Evolutionary conservation across 2,113 vertebrate genomes (phyloP).

Genomic region (Diadophis punctatus): DNA sequence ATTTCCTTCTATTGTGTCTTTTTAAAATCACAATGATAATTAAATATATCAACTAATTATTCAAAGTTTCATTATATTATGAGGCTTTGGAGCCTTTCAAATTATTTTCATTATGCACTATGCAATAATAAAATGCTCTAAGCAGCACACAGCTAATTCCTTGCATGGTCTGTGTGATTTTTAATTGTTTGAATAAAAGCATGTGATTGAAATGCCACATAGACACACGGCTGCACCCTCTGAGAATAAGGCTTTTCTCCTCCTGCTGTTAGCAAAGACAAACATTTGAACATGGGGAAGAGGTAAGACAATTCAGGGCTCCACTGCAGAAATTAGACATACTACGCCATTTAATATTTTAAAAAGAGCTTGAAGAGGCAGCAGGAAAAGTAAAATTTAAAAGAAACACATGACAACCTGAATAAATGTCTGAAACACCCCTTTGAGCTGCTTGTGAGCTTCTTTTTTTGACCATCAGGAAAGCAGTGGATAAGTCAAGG

Average conservation of each 20-base stretch:
- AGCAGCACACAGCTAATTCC: conserved; percentile 45
- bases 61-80: conserved; percentile 43
- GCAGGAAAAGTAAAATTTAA: conserved; percentile 35
- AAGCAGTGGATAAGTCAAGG: conserved; percentile 19
- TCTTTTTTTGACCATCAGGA: conserved; percentile 10
- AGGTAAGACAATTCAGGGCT: conserved; percentile 50
- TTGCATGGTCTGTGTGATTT: conserved; percentile 45
- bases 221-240: conserved; percentile 44
- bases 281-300: conserved; percentile 51
- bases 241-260: conserved; percentile 53
- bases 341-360: conserved; percentile 15
- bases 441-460: conserved; percentile 24
- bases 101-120: conserved; percentile 61
- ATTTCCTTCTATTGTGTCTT: conserved; percentile 40
- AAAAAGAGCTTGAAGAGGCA: conserved; percentile 3
- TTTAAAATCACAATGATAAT: conserved; percentile 17
- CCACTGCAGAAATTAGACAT: conserved; percentile 4
- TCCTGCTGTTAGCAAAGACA: conserved; percentile 51
- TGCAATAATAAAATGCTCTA: conserved; percentile 50
- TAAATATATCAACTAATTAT: conserved; percentile 44
- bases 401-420: background rate
- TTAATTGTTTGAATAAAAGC: conserved; percentile 61
- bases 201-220: conserved; percentile 51
- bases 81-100: conserved; percentile 59
- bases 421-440: conserved; percentile 21